Conservation (phyloP, 2,113 vertebrate species). For the Oxyura jamaicensis region DNA sequence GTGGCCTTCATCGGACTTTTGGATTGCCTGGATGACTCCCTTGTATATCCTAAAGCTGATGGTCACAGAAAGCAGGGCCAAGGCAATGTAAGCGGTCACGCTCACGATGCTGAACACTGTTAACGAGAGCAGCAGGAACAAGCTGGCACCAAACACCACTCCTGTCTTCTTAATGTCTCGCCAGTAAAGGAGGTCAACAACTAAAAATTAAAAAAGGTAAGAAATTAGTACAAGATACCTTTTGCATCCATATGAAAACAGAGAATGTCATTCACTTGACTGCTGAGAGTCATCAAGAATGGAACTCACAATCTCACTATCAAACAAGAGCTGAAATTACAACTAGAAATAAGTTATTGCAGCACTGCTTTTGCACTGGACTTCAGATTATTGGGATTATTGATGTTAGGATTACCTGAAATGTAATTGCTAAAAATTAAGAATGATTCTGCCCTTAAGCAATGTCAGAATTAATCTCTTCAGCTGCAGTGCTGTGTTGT, state of each 20-base stretch:
- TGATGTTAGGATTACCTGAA: neutral
- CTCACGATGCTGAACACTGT: conserved; percentile 96
- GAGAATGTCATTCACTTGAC: neutral
- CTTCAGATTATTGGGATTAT: neutral
- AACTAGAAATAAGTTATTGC: neutral
- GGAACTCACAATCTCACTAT: rapidly evolving
- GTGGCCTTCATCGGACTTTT: conserved; percentile 96
- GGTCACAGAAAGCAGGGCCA: conserved; percentile 93
- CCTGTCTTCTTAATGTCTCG: conserved; percentile 94
- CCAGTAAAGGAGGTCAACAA: conserved; percentile 98
- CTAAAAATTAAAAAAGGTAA: conserved; percentile 72
- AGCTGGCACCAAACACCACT: conserved; percentile 90
- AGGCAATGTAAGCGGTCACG: conserved; percentile 90
- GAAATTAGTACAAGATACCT: conserved; percentile 57
- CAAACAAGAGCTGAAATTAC: neutral
- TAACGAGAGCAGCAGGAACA: conserved; percentile 94
- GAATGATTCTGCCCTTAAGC: conserved; percentile 5
- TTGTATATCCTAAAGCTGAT: conserved; percentile 98
- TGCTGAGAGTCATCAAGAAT: neutral
- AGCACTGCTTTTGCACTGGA: neutral
- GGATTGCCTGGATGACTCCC: conserved; percentile 95
- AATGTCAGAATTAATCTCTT: conserved; percentile 38
- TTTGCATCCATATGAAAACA: neutral
- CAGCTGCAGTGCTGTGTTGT: neutral
- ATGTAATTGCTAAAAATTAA: neutral